Evolutionary conservation across 2,113 vertebrate genomes (phyloP), one percentile per base, ranked within the genome.

Genomic region (Ciconia stormi): DNA sequence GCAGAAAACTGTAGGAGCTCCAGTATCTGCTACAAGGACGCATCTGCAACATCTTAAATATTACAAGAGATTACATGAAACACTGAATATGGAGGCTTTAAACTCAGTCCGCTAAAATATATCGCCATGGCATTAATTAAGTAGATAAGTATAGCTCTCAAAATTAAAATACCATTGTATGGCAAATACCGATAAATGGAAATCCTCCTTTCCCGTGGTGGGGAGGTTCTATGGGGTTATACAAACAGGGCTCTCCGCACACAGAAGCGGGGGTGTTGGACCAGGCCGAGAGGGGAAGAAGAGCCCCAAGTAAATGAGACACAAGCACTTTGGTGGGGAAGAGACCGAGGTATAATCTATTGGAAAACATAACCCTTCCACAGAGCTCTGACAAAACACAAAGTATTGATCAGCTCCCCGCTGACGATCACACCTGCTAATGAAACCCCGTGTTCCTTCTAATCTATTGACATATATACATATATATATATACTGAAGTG

Each of bases 1-100:
- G 65, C 46, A 97, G 96, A 97, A 98, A 98, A 83, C 96, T 87
- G 82, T 72, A 69, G 92, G 82, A 95, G 87, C 95, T 96, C 97
- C 93, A 65, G 13, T 73, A 73, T 63, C 88, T 89, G 76, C 86
- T 87, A 63, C 79, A 72, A 42, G 4, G 47, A 26, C 5, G 8
- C 27, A 36, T 53, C 61, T 46, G 32, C n/a, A 72, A 11, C 23
- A 10, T 42, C 87, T 86, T 69, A 67, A 59, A 70, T 90, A 55
- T 15, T 13, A 16, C 46, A 55, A 40, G 32, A 61, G 16, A 29
- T 38, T 36, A n/a, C 79, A 46, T 10, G 16, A 78, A 81, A 15
- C 25, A 6, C 76, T 49, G 59, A 29, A 47, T 22, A 38, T 2
- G 11, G 42, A 32, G 40, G 20, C 11, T 72, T 90, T 32, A 55